A percentile compares a stretch with the other conserved stretches of the same genome.
These are phyloP conservation scores for Philonicus albiceps DNA, from an alignment of 2,888 invertebrate species.

Conservation along the genomic window DNA sequence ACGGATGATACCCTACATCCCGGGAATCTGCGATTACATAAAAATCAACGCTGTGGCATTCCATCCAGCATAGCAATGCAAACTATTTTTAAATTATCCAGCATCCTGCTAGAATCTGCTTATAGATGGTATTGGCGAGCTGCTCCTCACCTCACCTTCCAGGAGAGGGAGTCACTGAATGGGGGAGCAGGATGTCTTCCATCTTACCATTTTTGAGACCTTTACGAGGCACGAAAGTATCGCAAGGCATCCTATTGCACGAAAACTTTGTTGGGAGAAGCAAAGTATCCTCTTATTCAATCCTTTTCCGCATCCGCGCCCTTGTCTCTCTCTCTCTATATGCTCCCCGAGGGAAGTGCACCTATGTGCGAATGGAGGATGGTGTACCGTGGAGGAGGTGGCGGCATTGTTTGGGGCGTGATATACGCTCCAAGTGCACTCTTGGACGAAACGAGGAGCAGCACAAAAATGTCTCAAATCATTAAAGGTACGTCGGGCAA, in stretches of 20 bases:
- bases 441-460: not conserved
- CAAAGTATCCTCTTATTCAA: not conserved
- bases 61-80: conserved; percentile 12
- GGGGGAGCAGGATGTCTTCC: not conserved
- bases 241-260: not conserved
- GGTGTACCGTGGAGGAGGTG: not conserved
- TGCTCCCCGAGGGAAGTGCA: not conserved
- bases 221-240: not conserved
- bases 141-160: not conserved
- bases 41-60: conserved; percentile 31
- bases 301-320: not conserved
- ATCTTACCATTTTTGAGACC: not conserved
- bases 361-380: not conserved
- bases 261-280: conserved; percentile 33
- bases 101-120: not conserved
- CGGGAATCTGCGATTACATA: conserved; percentile 29
- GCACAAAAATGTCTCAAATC: conserved; percentile 43
- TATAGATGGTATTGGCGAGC: not conserved
- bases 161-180: not conserved
- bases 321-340: not conserved
- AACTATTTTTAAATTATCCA: conserved; percentile 31
- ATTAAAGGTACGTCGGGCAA: conserved; percentile 45
- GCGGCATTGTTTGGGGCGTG: not conserved
- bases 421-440: not conserved
- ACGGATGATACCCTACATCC: not conserved